phyloP scores from a whole-genome alignment of 37 sponge, comb jelly and placozoan genomes.

The Beroe ovata region DNA sequence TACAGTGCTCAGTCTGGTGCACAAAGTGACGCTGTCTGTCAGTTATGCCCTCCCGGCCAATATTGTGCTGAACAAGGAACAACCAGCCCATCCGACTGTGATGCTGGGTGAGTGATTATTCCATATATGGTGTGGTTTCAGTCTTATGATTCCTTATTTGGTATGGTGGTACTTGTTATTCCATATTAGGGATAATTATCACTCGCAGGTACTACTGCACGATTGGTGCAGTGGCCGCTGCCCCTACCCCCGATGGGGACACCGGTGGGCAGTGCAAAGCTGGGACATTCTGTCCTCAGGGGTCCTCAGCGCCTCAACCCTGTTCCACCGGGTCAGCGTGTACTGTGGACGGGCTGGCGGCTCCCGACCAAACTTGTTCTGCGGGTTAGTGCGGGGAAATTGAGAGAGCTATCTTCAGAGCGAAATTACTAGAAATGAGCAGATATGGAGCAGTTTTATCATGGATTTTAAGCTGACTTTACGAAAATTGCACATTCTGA shows the following conservation, averaged over 20 bases:
- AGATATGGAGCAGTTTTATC: too few relatives aligned
- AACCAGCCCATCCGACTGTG: slow-evolving; percentile 6
- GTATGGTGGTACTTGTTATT: too few relatives aligned
- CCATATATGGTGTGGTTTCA: too few relatives aligned
- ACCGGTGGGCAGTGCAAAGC: slow-evolving; percentile 69
- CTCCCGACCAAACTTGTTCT: slow-evolving; percentile 39
- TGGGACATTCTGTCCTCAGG: slow-evolving; percentile 64
- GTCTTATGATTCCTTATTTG: too few relatives aligned
- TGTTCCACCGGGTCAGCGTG: slow-evolving; percentile 37
- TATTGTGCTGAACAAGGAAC: slow-evolving; percentile 36
- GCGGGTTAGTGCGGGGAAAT: too few relatives aligned
- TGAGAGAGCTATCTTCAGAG: too few relatives aligned
- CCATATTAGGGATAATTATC: too few relatives aligned
- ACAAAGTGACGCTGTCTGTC: background rate
- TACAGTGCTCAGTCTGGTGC: slow-evolving; percentile 51
- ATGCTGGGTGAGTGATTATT: background rate
- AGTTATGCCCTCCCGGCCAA: slow-evolving; percentile 26
- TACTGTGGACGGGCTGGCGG: slow-evolving; percentile 20
- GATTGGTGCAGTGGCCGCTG: background rate
- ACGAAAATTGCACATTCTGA: too few relatives aligned
- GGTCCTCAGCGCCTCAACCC: background rate
- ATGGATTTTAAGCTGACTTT: too few relatives aligned
- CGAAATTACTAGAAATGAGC: too few relatives aligned
- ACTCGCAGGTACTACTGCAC: slow-evolving; percentile 67
- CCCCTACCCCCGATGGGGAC: slow-evolving; percentile 5